Percentiles rank a stretch among this genome's conserved stretches.
Evolutionary conservation across 2,797 vertebrate genomes (phyloP).

Genomic region (Glyptemys insculpta): DNA sequence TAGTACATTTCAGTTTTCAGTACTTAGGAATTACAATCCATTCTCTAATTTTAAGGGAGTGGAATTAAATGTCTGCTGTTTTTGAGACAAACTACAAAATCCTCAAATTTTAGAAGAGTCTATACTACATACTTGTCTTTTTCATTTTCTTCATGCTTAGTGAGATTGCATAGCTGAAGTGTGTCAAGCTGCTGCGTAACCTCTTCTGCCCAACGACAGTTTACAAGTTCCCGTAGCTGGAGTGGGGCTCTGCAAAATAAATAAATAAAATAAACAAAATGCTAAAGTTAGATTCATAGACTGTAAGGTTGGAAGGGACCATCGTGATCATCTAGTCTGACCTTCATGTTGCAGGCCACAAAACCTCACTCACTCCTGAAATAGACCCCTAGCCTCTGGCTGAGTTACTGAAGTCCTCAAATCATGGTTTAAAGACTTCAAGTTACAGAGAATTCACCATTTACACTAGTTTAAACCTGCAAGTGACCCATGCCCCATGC

Average conservation of each 20-base stretch:
- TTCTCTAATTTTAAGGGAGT: background rate
- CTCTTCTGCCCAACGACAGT: slow-evolving; percentile 99
- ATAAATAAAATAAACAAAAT: background rate
- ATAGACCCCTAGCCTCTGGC: no score
- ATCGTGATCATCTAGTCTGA: no score
- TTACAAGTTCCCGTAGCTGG: slow-evolving; percentile 96
- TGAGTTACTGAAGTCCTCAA: no score
- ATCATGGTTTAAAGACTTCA: no score
- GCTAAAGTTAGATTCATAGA: background rate
- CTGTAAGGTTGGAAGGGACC: no score
- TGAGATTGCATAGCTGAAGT: slow-evolving; percentile 95
- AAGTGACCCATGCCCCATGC: no score
- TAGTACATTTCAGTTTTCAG: background rate
- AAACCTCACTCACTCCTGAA: no score
- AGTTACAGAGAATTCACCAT: no score
- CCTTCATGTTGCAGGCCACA: no score
- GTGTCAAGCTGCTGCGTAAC: slow-evolving; percentile 98
- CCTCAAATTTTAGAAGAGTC: background rate
- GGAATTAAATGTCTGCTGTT: background rate
- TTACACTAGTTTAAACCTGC: no score
- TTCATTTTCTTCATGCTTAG: slow-evolving; percentile 97
- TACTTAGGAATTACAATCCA: background rate
- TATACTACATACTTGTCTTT: slow-evolving; percentile 92
- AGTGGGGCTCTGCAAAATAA: slow-evolving; percentile 88
- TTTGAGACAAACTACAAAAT: background rate